Evolutionary conservation across 2,888 invertebrate genomes (phyloP).

Genomic region (Tinea trinotella): DNA sequence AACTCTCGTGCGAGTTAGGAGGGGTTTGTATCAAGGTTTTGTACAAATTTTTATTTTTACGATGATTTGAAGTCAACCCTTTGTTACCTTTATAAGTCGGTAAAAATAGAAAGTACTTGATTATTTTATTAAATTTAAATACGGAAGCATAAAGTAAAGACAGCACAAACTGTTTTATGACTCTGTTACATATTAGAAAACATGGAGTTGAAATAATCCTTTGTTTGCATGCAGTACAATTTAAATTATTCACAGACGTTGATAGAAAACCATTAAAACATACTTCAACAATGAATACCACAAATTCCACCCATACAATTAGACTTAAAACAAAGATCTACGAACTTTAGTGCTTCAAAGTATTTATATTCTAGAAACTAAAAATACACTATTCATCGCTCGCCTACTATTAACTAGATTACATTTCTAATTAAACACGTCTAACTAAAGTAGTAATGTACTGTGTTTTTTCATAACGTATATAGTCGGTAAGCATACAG

Average conservation of each 20-base stretch:
- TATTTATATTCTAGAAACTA: no score
- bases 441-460: constrained; percentile 1
- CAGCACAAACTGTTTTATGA: no score
- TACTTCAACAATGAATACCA: not conserved
- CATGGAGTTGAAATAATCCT: no score
- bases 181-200: no score
- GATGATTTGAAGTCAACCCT: no score
- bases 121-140: no score
- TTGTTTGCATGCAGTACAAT: not conserved
- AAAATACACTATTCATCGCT: not conserved
- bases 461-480: not conserved
- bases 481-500: constrained; percentile 14
- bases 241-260: constrained; percentile 1
- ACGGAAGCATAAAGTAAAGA: no score
- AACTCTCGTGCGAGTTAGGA: not conserved
- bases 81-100: no score
- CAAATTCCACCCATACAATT: constrained; percentile 13
- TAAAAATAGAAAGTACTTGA: no score
- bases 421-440: not conserved
- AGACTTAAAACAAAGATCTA: constrained; percentile 2
- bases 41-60: not conserved
- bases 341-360: no score
- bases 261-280: not conserved
- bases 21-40: not conserved
- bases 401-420: no score